phyloP scores from a whole-genome alignment of 2,113 vertebrate genomes.

The Eupsittula cactorum region DNA sequence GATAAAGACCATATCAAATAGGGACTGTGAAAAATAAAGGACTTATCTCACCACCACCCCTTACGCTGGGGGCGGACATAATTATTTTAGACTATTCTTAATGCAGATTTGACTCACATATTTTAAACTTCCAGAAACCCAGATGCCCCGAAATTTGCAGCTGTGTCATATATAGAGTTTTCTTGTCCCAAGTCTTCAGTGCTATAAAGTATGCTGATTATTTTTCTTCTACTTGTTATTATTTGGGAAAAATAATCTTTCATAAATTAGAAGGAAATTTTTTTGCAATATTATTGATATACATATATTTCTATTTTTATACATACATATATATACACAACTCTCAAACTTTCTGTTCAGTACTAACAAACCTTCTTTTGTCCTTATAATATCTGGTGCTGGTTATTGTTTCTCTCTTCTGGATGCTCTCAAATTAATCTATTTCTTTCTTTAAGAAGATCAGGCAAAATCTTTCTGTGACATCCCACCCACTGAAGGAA shows the following conservation, averaged over 20 bases:
- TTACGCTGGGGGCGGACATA: background rate
- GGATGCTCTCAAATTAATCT: background rate
- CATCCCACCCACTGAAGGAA: background rate
- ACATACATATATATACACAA: background rate
- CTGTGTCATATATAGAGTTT: background rate
- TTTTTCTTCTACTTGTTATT: background rate
- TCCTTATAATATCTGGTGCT: background rate
- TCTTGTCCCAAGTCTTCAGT: background rate
- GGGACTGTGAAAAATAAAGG: background rate
- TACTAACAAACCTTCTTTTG: background rate
- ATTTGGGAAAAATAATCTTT: background rate
- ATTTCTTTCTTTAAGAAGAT: background rate
- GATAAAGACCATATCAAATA: background rate
- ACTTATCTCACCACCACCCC: background rate
- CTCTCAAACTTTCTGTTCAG: background rate
- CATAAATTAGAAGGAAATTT: background rate
- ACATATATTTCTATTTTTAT: background rate
- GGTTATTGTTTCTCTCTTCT: background rate
- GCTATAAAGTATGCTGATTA: background rate
- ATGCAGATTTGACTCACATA: background rate
- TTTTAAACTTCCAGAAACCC: background rate
- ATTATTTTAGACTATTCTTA: background rate
- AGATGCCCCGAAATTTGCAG: background rate
- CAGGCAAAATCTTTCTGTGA: background rate
- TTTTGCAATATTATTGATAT: background rate